Percentiles rank a stretch among this genome's conserved stretches.
These are phyloP conservation scores for Sciurus carolinensis DNA, from an alignment of 2,797 vertebrate species.

Conservation along the genomic window DNA sequence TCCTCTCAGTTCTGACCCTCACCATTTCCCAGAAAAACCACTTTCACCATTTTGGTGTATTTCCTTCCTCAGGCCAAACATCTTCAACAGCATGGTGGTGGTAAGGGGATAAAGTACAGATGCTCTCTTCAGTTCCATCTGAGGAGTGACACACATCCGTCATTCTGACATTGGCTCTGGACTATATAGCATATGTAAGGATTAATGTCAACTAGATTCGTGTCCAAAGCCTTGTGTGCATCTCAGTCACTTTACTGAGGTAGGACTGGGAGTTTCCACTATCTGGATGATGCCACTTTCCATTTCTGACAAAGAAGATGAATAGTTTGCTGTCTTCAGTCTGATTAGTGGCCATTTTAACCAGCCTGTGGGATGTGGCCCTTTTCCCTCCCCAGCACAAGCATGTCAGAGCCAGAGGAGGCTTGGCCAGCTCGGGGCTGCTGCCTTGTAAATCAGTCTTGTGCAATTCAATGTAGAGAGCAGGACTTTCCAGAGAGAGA, in stretches of 20 bases:
- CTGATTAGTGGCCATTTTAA: constrained; percentile 65
- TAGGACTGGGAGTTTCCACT: background rate
- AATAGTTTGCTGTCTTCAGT: constrained; percentile 74
- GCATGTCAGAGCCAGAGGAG: constrained; percentile 79
- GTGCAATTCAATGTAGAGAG: constrained; percentile 72
- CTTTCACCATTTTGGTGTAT: too few species aligned
- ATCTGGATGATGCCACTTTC: constrained; percentile 28
- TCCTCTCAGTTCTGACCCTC: background rate
- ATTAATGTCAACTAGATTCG: background rate
- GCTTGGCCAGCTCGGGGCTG: constrained; percentile 42
- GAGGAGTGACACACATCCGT: background rate
- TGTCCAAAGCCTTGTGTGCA: rapidly evolving
- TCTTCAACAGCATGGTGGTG: background rate
- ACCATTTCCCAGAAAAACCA: background rate
- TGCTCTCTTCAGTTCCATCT: background rate
- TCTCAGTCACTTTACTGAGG: background rate
- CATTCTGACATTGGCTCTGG: background rate
- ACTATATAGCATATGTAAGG: background rate
- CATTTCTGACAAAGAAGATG: constrained; percentile 74
- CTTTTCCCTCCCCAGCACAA: constrained; percentile 81
- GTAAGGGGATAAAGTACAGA: background rate
- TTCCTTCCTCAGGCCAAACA: background rate
- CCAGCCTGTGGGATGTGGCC: constrained; percentile 74
- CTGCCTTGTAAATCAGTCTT: constrained; percentile 86
- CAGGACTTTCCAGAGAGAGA: constrained; percentile 59